Evolutionary conservation across 2,888 invertebrate genomes (phyloP), one percentile per base, ranked within the genome.

Genomic region (Cheiracanthium punctorium): DNA sequence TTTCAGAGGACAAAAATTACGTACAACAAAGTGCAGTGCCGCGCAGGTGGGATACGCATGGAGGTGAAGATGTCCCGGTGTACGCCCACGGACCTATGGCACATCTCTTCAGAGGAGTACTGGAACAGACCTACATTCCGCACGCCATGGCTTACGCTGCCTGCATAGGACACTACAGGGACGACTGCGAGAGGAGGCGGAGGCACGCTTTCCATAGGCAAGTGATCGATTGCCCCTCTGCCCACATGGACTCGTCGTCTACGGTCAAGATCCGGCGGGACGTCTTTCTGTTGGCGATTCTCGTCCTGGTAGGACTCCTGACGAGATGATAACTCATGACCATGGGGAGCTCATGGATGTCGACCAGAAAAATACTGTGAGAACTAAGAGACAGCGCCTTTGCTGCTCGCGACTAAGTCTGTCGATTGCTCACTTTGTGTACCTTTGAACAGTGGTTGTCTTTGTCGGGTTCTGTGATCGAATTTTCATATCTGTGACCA

Each of bases 51-150:
- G 95, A 95, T 12, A 96, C 95, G 0, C 96, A 96, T 90, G 95
- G 95, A 0, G 96, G 95, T 0, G 96, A 96, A 91, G 96, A 96
- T 91, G 96, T 96, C 0, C 95, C 96, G 0, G 94, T 97, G 76
- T 97, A 96, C 92, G 97, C 97, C 20, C 92, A 92, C 12, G 96
- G 95, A 29, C 96, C 96, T 0, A 95, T 95, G 95, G 92, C 96
- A 0, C 96, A 96, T 90, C 93, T 97, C 0, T 95, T 97, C 90
- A 94, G 94, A 0, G 95, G 95, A 0, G 95, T 95, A 8, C 94
- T 96, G 86, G 96, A 96, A 91, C 96, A 96, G 92, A 95, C 95
- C 90, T 96, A 95, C 92, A 95, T 96, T 74, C 95, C 96, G 0
- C 96, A 96, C 91, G 96, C 96, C 2, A 95, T 96, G 90, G 96